These are phyloP conservation scores for Falco peregrinus DNA, from an alignment of 2,797 vertebrate species.

Conservation along the genomic window DNA sequence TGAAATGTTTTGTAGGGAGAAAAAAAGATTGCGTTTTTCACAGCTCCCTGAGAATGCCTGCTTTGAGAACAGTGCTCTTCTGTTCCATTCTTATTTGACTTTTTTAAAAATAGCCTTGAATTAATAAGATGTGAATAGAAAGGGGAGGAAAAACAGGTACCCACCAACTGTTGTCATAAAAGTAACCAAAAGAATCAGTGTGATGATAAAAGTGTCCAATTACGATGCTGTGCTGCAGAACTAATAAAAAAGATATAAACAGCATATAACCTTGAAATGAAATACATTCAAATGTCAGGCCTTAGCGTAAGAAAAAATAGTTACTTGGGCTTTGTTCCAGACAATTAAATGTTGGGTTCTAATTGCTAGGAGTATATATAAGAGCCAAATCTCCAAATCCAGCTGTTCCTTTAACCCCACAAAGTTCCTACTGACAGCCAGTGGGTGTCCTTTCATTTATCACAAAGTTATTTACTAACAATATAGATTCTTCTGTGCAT, in stretches of 20 bases:
- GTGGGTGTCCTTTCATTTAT: not conserved
- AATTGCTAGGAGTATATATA: not conserved
- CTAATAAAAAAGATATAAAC: not conserved
- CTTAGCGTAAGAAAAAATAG: not conserved
- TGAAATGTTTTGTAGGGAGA: not conserved
- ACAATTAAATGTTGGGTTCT: not conserved
- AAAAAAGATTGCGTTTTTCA: not conserved
- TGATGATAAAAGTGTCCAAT: not conserved
- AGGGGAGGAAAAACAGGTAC: not conserved
- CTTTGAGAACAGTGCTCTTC: not conserved
- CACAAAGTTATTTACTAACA: not conserved
- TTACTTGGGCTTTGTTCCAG: not conserved
- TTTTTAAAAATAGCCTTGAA: not conserved
- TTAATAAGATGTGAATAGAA: not conserved
- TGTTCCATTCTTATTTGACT: not conserved
- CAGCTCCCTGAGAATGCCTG: not conserved
- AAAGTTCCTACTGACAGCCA: not conserved
- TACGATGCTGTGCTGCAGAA: not conserved
- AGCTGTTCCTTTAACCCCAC: not conserved
- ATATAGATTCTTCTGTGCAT: accelerated
- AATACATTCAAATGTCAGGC: not conserved
- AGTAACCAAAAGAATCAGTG: not conserved
- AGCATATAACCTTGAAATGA: slow-evolving; percentile 25
- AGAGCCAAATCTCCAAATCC: not conserved
- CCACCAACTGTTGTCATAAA: not conserved